Base-by-base conservation (phyloP, 2,888 invertebrate genomes). In the Melanostoma mellinum region DNA sequence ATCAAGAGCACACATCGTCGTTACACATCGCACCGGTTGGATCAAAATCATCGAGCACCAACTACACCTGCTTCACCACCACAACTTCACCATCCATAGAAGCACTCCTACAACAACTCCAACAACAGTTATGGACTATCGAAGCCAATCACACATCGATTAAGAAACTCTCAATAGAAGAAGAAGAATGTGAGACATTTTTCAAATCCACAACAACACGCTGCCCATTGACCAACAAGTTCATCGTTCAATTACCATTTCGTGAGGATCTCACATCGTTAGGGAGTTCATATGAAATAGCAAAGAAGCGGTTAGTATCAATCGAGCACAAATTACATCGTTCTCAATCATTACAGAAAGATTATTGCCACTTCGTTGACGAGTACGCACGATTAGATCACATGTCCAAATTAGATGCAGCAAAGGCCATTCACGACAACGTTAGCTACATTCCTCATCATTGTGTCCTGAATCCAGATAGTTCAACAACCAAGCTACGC, bases 361-460 rank as follows among this genome's bases (percentile, higher is more conserved):
- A 56, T 69, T 72, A 72, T 53, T 46, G 32, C 32, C 53, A 61
- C 6, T 61, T 61, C 6, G 32, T 61, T 36, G 61, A 61, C 30
- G 71, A 71, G 10, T 71, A 60, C 6, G 52, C 32, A 53, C 35
- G 58, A 56, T 33, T 58, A 40, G 44, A 32, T 36, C 44, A 61
- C 42, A 60, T 61, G 72, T 3, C 6, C 44, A 72, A 53, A 32
- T 44, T 72, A 42, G 42, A 72, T 40, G 32, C 52, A 38, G 52
- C 44, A 61, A 53, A 9, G 38, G 53, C 72, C 3, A 72, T 72
- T 61, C 61, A 61, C 0, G 53, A 72, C 3, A 30, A 46, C 3
- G 44, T 72, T 0, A 72, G 52, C 8, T 72, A 72, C 42, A 53
- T 72, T 53, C 60, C 40, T 44, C 71, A 72, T n/a, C 69, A 69